Evolutionary conservation across 2,888 invertebrate species (phyloP), one percentile per base, ranked within the genome.

Genomic region (Diogma glabrata): DNA sequence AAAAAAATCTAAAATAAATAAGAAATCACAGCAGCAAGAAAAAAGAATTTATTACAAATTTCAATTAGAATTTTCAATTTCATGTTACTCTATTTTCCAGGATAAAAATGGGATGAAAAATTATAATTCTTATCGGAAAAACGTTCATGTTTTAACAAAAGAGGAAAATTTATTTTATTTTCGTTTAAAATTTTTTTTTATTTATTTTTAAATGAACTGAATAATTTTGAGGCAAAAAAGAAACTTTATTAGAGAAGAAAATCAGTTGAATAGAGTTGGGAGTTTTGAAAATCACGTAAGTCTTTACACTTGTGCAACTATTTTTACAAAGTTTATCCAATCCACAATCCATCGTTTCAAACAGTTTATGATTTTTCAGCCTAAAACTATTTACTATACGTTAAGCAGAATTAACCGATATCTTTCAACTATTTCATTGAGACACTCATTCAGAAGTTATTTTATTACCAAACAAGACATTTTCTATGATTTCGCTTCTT

Each of bases 221-320:
- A 43, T 43, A 43, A 43, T 43, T 43, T 19, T 43, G 43, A 43
- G n/a, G 43, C n/a, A 43, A 40, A 19, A 40, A 40, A 43, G n/a
- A 43, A 43, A n/a, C n/a, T n/a, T n/a, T n/a, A n/a, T n/a, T n/a
- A n/a, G n/a, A n/a, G n/a, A n/a, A n/a, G n/a, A n/a, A n/a, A n/a
- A n/a, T n/a, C n/a, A n/a, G n/a, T n/a, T n/a, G n/a, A n/a, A n/a
- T n/a, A n/a, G n/a, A n/a, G n/a, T 43, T 43, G 22, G 43, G 3
- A 43, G 14, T 14, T n/a, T n/a, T 20, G 14, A 43, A 43, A 43
- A 43, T 22, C 20, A 22, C 20, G 43, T 14, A 43, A 14, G 43
- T 40, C 19, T 40, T 20, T 40, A 43, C 20, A 22, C 23, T 14
- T 43, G 43, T 43, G 43, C 20, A 22, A 14, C 22, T 43, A 14